Conservation (phyloP, 2,888 invertebrate species). For the Epiblema foenella region DNA sequence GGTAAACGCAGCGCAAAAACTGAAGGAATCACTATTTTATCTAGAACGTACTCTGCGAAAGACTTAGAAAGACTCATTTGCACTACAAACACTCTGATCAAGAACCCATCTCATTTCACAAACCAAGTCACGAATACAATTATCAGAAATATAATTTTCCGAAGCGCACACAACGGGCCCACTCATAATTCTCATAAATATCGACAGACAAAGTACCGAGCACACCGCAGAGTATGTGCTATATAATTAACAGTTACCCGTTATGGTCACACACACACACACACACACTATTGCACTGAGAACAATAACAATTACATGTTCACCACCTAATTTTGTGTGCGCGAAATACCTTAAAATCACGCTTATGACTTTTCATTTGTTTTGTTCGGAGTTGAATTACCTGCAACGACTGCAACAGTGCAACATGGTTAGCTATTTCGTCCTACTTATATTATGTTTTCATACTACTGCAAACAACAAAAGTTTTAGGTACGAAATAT, state of each 20-base stretch:
- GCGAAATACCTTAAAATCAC: constrained; percentile 32
- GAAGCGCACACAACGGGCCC: constrained; percentile 30
- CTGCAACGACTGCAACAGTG: not conserved
- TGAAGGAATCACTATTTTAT: not conserved
- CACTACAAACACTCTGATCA: constrained; percentile 15
- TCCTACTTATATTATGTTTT: not conserved
- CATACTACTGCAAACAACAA: not conserved
- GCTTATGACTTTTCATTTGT: constrained; percentile 24
- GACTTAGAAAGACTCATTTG: not conserved
- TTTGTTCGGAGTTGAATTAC: constrained; percentile 13
- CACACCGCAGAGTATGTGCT: constrained; percentile 66
- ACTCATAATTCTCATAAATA: constrained; percentile 36
- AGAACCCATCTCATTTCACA: constrained; percentile 29
- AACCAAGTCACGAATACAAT: constrained; percentile 42
- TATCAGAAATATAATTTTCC: constrained; percentile 41
- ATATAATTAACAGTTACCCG: constrained; percentile 79
- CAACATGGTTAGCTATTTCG: not conserved
- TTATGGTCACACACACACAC: constrained; percentile 78
- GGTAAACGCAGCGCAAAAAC: not conserved
- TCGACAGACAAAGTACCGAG: constrained; percentile 64
- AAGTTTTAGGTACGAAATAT: too few species aligned
- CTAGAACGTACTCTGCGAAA: not conserved
- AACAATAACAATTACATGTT: constrained; percentile 72
- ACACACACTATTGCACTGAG: constrained; percentile 68
- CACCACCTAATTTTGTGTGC: constrained; percentile 65